Evolutionary conservation across 1,140 invertebrate species (phyloP), one percentile per base, ranked within the genome.

Genomic region (Drosophila nannoptera): DNA sequence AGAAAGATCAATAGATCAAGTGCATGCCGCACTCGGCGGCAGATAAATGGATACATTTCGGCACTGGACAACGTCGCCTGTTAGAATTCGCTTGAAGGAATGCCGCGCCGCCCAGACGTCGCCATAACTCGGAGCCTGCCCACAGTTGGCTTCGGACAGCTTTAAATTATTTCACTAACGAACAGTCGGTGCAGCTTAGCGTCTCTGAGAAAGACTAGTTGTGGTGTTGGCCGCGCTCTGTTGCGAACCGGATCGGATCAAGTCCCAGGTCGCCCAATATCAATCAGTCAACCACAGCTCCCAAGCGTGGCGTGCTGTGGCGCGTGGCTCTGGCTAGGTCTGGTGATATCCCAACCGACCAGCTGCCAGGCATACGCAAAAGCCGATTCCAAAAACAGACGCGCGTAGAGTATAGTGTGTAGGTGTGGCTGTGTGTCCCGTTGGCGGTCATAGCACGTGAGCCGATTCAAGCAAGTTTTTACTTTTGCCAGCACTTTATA

Each of bases 1-100:
- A 86, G 77, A 77, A 86, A 87, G 81, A 86, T 86, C 81, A 86
- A 86, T 86, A 86, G 81, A 86, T 86, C 81, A 86, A 86, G 81
- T 86, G 81, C 81, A 84, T 75, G 55, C 22, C 74, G 78, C 82
- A 72, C 75, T 77, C 70, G 77, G 36, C 74, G 60, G 64, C 62
- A 69, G 81, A 78, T 80, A 80, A 83, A 83, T 84, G 73, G 76
- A 76, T 84, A 80, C 80, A 84, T 84, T 81, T 84, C 69, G 50
- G 59, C 22, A 36, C 61, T 60, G 78, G 78, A 71, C 78, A 67
- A 40, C 54, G 54, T 45, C 14, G 62, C 61, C 14, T 38, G 12
- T 14, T 49, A 59, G 63, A 66, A 59, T 66, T 48, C 36, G 49
- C 31, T 64, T 77, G 80, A 74, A 81, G 69, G 78, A 82, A 78